phyloP scores from a whole-genome alignment of 1,140 invertebrate genomes.

The Sinonovacula constricta region DNA sequence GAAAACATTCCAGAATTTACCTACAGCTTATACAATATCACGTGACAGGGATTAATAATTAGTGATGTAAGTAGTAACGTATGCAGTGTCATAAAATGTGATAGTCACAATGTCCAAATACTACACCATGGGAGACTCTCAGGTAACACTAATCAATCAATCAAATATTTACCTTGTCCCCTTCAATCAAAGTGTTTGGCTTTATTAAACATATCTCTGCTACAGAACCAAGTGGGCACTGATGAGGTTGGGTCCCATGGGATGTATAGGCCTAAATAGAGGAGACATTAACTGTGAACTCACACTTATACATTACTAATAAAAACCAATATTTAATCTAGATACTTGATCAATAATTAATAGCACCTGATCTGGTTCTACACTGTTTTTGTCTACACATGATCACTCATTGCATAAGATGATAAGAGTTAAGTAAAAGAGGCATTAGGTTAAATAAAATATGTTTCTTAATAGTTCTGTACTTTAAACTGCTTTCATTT shows the following conservation, averaged over 20 bases:
- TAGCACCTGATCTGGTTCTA: not conserved
- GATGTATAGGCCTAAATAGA: slow-evolving; percentile 84
- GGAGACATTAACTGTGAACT: not conserved
- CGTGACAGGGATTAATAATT: too few species aligned
- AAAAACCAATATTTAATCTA: not conserved
- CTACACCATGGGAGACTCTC: too few species aligned
- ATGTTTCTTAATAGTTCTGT: too few species aligned
- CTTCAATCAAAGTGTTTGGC: slow-evolving; percentile 77
- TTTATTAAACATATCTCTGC: slow-evolving; percentile 83
- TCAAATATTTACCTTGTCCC: slow-evolving; percentile 76
- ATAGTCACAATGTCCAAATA: too few species aligned
- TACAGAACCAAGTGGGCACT: slow-evolving; percentile 91
- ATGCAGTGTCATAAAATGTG: too few species aligned
- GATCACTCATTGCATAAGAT: not conserved
- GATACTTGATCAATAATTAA: not conserved
- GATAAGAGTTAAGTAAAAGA: not conserved
- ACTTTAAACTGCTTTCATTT: too few species aligned
- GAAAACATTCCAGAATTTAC: too few species aligned
- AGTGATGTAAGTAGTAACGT: too few species aligned
- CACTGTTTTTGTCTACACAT: not conserved
- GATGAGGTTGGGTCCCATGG: slow-evolving; percentile 88
- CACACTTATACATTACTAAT: not conserved
- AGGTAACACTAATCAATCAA: too few species aligned
- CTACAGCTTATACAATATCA: too few species aligned
- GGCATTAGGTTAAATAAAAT: too few species aligned